Evolutionary conservation across 2,113 vertebrate genomes (phyloP).

Genomic region (human (Homo sapiens)): GRCh38 chr5:58192001-58192500

Average conservation of each 20-base stretch:
- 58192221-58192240: not conserved
- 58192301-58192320: not conserved
- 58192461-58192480: not conserved
- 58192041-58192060: not conserved
- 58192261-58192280: not conserved
- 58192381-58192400: not conserved
- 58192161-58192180: not conserved
- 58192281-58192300: not conserved
- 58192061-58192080: not conserved
- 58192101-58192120: not conserved
- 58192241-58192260: not conserved
- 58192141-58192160: not conserved
- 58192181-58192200: not conserved
- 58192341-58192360: not conserved
- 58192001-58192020: not conserved
- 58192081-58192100: not conserved
- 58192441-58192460: rapidly evolving
- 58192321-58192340: not conserved
- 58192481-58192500: not conserved
- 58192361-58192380: not conserved
- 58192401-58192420: not conserved
- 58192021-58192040: not conserved
- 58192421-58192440: not conserved
- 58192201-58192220: not conserved
- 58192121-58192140: not conserved